Percentiles rank a stretch among this genome's conserved stretches.
These are phyloP conservation scores for Drosophila helvetica DNA, from an alignment of 2,888 invertebrate genomes.

Conservation along the genomic window DNA sequence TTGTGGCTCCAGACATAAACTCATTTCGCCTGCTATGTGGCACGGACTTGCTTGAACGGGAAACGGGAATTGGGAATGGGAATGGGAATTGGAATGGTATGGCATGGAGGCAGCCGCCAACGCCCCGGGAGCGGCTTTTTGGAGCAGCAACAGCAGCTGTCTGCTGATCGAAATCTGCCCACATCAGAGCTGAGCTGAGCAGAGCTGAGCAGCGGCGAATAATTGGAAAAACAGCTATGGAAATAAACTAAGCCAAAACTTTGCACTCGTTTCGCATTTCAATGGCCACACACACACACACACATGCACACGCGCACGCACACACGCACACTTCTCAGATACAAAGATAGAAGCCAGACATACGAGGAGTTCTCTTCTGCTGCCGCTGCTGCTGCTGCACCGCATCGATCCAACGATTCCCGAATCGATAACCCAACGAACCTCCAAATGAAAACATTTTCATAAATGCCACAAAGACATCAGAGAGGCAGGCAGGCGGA, in stretches of 20 bases:
- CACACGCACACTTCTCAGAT: slow-evolving; percentile 28
- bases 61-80: not conserved
- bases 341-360: slow-evolving; percentile 3
- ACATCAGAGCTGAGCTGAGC: slow-evolving; percentile 51
- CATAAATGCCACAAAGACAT: slow-evolving; percentile 63
- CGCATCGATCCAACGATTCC: slow-evolving; percentile 33
- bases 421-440: slow-evolving; percentile 40
- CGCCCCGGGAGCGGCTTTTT: slow-evolving; percentile 52
- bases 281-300: slow-evolving; percentile 46
- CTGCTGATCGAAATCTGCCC: slow-evolving; percentile 59
- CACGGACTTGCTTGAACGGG: slow-evolving; percentile 17
- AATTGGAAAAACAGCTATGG: slow-evolving; percentile 74
- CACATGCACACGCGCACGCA: slow-evolving; percentile 1
- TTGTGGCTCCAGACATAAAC: slow-evolving; percentile 77
- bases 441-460: slow-evolving; percentile 70
- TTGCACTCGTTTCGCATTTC: slow-evolving; percentile 70
- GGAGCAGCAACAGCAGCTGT: slow-evolving; percentile 2
- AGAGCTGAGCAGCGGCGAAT: slow-evolving; percentile 46
- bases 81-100: no score
- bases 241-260: slow-evolving; percentile 67
- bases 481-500: not conserved
- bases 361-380: not conserved
- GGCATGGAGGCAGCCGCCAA: slow-evolving; percentile 44
- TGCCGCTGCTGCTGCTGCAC: slow-evolving; percentile 19
- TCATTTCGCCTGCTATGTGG: slow-evolving; percentile 73